These are phyloP conservation scores for Operophtera brumata DNA, from an alignment of 2,888 invertebrate species.

Conservation along the genomic window DNA sequence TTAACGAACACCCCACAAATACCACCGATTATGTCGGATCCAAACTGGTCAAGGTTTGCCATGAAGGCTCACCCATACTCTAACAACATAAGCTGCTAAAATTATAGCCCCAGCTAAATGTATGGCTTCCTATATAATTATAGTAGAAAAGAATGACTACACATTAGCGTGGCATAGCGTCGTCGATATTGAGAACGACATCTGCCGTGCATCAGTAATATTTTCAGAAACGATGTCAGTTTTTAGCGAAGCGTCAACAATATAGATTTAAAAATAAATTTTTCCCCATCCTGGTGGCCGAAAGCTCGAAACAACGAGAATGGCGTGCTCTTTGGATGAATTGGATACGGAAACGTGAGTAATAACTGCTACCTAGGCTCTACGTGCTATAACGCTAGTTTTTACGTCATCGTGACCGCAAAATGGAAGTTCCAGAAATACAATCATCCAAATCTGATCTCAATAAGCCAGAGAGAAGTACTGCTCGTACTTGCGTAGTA, in stretches of 20 bases:
- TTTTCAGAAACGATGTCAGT: not conserved
- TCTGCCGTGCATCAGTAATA: slow-evolving; percentile 7
- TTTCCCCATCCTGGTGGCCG: not conserved
- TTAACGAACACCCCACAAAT: not conserved
- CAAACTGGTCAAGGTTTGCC: not conserved
- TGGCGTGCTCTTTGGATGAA: not conserved
- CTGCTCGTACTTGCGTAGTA: not conserved
- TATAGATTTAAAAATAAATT: not conserved
- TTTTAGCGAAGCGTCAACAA: not conserved
- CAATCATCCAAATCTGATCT: not conserved
- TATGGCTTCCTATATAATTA: slow-evolving; percentile 15
- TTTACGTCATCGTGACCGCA: not conserved
- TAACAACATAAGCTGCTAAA: slow-evolving; percentile 10
- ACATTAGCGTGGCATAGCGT: not conserved
- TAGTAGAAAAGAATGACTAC: not conserved
- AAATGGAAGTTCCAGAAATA: not conserved
- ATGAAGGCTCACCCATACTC: slow-evolving; percentile 4
- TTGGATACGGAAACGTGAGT: not conserved
- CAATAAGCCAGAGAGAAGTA: not conserved
- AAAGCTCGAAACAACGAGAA: not conserved
- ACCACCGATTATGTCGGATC: not conserved
- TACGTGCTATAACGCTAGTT: not conserved
- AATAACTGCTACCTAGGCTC: not conserved
- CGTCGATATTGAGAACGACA: slow-evolving; percentile 1
- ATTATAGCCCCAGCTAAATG: slow-evolving; percentile 6